Evolutionary conservation across 2,113 vertebrate species (phyloP), one percentile per base, ranked within the genome.

Genomic region (Scomber colias): DNA sequence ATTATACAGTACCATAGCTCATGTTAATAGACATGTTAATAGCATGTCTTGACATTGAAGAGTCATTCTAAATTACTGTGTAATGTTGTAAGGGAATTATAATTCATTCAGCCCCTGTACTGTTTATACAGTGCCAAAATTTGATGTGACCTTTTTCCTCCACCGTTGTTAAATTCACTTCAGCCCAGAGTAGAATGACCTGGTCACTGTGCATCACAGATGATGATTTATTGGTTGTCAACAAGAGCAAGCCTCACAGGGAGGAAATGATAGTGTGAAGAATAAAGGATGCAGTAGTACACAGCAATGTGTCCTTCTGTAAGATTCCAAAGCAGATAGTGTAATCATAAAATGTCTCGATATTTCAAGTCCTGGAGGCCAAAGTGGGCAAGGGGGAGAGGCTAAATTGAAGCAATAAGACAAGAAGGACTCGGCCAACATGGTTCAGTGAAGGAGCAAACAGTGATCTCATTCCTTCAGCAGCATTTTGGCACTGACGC

Each of bases 381-480:
- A 30, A 66, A 80, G 59, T 13, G 14, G 48, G 50, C 35, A 27
- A 59, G 44, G 16, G 45, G 62, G 27, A 45, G 24, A 31, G 61
- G 73, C 54, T 56, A 71, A 79, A 80, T 30, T 67, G 12, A 80
- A 31, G 82, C 50, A 79, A 77, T 76, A 64, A 77, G 77, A 57
- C 61, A 60, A 63, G 44, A 14, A 35, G 64, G 48, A 83, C 54
- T 76, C 19, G 10, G 76, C n/a, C 81, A 79, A n/a, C 60, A 79
- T 27, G 86, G 67, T 81, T 76, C 69, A 81, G 54, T 69, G 51
- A 67, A 53, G 68, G 75, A 85, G 79, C 77, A 85, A 81, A 79
- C 86, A 77, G 71, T 87, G 83, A 90, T 81, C 24, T 87, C 81
- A 81, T 79, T 82, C 74, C 61, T 65, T 79, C 68, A 61, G 81